Base-by-base conservation (phyloP, 2,113 vertebrate genomes). In the Pungitius pungitius region DNA sequence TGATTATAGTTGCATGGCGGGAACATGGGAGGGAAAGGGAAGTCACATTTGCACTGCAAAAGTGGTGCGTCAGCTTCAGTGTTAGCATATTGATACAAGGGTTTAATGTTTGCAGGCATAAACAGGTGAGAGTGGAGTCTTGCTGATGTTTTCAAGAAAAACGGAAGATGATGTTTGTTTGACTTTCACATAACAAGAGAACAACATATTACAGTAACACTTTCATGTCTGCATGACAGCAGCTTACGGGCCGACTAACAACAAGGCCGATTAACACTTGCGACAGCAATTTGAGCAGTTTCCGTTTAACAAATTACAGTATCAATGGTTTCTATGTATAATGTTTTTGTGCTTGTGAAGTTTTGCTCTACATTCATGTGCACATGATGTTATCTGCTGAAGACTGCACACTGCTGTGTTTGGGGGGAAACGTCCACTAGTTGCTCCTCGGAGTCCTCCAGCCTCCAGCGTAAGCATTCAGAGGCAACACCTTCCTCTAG, bases 401-500 rank as follows among this genome's bases (percentile, higher is more conserved):
- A 27, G 13, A 43, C 1, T 67, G n/a, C 33, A 22, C 54, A 6
- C 27, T 12, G 20, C 24, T 62, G 27, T 57, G 52, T 20, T 49
- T 14, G 11, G 17, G 3, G 51, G 35, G 56, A 73, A 8, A 33
- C 55, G 20, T 61, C 8, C 58, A 26, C 33, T 33, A 68, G 18
- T 27, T 43, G 71, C 18, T 62, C 43, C 20, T 11, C 0, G 8
- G 26, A 12, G 24, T 43, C 3, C 35, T 13, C 18, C 30, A 26
- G 47, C 5, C 2, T 27, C 39, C 18, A 24, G 22, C 1, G 8
- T 30, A 57, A 63, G 2, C 87, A 84, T 73, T 56, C 78, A 94
- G 87, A 91, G 75, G 22, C 91, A 89, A 92, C 84, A 90, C 69
- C 55, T 66, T 83, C 92, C 93, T 93, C 93, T 92, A 82, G 92